Percentiles rank a stretch among this genome's conserved stretches.
phyloP scores from a whole-genome alignment of 1,140 invertebrate genomes.

The Saccostrea cuccullata region DNA sequence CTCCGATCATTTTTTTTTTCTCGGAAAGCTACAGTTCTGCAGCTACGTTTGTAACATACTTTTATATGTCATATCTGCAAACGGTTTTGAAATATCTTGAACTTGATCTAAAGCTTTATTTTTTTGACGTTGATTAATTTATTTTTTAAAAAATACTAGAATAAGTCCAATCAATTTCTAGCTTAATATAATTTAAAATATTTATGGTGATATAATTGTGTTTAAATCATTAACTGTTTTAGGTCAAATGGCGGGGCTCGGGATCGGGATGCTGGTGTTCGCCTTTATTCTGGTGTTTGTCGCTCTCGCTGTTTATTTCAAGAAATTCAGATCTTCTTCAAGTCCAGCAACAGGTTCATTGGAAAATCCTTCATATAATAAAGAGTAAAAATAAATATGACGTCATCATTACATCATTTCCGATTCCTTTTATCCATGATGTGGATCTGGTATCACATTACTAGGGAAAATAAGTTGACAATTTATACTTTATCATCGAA shows the following conservation, averaged over 20 bases:
- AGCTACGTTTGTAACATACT: too few relatives aligned
- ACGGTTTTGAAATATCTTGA: too few relatives aligned
- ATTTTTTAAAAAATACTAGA: background rate
- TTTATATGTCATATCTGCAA: too few relatives aligned
- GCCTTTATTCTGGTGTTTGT: conserved; percentile 48
- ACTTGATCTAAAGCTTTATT: background rate
- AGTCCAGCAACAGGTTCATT: background rate
- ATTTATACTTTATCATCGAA: too few relatives aligned
- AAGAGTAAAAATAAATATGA: background rate
- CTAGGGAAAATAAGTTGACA: background rate
- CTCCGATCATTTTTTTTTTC: too few relatives aligned
- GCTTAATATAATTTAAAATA: too few relatives aligned
- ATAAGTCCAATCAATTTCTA: too few relatives aligned
- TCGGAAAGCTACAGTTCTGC: too few relatives aligned
- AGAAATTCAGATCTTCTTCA: background rate
- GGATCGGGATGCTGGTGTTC: conserved; percentile 45
- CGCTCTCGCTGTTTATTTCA: conserved; percentile 41
- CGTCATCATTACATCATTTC: background rate
- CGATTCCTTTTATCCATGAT: background rate
- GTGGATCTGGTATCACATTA: background rate
- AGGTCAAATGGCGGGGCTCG: conserved; percentile 50
- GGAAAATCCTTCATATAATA: conserved; percentile 47
- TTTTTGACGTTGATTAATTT: too few relatives aligned
- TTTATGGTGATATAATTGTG: too few relatives aligned
- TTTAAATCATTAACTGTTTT: too few relatives aligned